phyloP scores from a whole-genome alignment of 2,113 vertebrate genomes.

The Trematocara unimaculatum region DNA sequence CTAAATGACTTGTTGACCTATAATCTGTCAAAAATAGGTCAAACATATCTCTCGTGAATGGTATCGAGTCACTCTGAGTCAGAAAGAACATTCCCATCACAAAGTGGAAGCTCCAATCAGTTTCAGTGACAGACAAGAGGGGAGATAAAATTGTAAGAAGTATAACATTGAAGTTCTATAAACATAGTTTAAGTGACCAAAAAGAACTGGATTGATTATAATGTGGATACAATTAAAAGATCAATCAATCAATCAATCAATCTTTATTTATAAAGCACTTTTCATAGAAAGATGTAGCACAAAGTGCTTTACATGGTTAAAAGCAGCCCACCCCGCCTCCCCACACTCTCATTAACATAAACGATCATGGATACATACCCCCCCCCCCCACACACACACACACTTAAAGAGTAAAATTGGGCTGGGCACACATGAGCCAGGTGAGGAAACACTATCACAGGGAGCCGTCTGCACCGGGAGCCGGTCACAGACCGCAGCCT shows the following conservation, averaged over 20 bases:
- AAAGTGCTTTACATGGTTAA: no score
- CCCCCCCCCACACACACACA: no score
- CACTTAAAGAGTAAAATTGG: no score
- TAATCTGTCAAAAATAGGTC: neutral
- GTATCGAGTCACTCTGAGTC: accelerated
- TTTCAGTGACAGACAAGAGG: neutral
- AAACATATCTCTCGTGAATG: neutral
- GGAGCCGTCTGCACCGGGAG: no score
- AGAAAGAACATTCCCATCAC: neutral
- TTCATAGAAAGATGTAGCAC: no score
- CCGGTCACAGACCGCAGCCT: no score
- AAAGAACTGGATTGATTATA: neutral
- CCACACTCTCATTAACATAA: no score
- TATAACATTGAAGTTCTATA: neutral
- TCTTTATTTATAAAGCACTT: no score
- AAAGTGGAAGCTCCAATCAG: accelerated
- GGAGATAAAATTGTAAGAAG: neutral
- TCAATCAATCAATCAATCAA: neutral
- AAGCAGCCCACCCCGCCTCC: no score
- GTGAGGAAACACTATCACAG: no score
- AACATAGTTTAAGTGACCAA: neutral
- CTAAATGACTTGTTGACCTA: neutral
- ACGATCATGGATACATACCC: no score
- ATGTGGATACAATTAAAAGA: neutral
- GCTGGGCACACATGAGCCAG: no score